These are phyloP conservation scores for Lepeophtheirus nordmannii DNA, from an alignment of 2,888 invertebrate genomes.

Conservation along the genomic window DNA sequence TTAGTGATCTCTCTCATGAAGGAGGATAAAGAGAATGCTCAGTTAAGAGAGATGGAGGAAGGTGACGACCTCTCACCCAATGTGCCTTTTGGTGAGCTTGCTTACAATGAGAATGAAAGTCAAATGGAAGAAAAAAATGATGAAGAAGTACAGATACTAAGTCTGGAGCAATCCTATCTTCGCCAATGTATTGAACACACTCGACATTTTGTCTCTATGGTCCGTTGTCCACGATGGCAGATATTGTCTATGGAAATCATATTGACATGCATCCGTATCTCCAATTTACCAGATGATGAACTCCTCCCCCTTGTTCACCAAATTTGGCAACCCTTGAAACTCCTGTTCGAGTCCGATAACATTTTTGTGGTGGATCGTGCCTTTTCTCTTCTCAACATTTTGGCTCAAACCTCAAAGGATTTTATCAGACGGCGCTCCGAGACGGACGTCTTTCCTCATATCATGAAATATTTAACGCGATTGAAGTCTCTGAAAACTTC, in stretches of 20 bases:
- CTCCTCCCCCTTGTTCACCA: constrained; percentile 57
- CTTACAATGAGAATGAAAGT: neutral
- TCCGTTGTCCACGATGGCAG: constrained; percentile 13
- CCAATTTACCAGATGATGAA: constrained; percentile 37
- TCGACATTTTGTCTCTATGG: constrained; percentile 22
- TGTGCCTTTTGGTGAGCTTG: neutral
- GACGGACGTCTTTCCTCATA: constrained; percentile 14
- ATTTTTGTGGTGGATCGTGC: constrained; percentile 19
- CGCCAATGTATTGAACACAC: constrained; percentile 6
- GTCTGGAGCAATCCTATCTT: neutral
- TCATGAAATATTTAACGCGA: neutral
- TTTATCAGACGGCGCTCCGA: constrained; percentile 9
- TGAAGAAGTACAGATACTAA: neutral
- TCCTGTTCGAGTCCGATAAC: constrained; percentile 18
- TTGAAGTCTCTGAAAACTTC: neutral
- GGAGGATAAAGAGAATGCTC: neutral
- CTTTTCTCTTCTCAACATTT: constrained; percentile 3
- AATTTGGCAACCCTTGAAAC: constrained; percentile 50
- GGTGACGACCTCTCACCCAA: no score
- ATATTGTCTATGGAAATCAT: constrained; percentile 17
- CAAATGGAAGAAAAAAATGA: neutral
- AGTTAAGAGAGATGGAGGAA: no score
- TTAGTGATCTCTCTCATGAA: neutral
- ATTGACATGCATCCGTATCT: neutral
- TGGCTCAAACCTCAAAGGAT: constrained; percentile 3